Base-by-base conservation (phyloP, 2,113 vertebrate genomes). In the Clinocottus analis region DNA sequence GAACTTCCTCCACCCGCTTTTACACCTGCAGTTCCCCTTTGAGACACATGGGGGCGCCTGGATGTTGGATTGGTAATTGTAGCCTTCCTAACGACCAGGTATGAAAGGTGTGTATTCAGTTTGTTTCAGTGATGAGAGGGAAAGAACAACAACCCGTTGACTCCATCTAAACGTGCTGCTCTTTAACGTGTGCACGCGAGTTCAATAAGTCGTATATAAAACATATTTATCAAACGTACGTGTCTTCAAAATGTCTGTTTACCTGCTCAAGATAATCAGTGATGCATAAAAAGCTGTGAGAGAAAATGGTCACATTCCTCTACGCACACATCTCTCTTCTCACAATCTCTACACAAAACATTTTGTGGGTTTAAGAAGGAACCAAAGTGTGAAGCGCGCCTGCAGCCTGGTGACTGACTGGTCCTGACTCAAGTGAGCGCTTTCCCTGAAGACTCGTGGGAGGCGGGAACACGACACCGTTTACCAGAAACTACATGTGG, bases 401-500 rank as follows among this genome's bases (percentile, higher is more conserved):
- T 51, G 21, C 21, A 27, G 8, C 25, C 13, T 23, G 37, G 7
- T 53, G 63, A 55, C 29, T 37, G 25, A 29, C n/a, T 2, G 25
- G 56, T 67, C 35, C 33, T 76, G 35, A 37, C 62, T 77, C 41
- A 65, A 31, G 17, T 49, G 60, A 71, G n/a, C 59, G 27, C 53
- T 41, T 35, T 4, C 23, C 21, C 16, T 49, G 45, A 37, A 76
- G 64, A 69, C 75, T 60, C 25, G 31, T 33, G 43, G n/a, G 29
- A 23, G 17, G 25, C 25, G 35, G n/a, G n/a, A 17, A 25, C 1
- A 5, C 68, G 66, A 75, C 70, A 39, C 77, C 49, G 10, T 67
- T 25, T 71, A 14, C 23, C 21, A 13, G 11, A 19, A 17, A 17
- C 13, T 43, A 37, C 27, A 56, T 56, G 11, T 14, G 25, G 27